Percentiles rank a stretch among this genome's conserved stretches.
Conservation (phyloP, 2,113 vertebrate genomes). For the Siniperca knerii region DNA sequence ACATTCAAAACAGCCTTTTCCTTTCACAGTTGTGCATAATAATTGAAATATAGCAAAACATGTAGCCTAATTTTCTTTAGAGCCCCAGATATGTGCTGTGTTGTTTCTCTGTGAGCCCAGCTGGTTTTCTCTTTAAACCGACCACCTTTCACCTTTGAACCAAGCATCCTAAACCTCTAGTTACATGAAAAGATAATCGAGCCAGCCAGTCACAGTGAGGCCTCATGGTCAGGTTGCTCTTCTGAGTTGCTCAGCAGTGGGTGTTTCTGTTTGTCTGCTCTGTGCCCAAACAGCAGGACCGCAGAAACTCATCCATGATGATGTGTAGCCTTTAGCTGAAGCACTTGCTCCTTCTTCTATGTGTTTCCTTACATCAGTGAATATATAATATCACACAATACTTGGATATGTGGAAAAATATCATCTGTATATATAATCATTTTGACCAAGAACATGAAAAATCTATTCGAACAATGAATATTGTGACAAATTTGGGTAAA, state of each 20-base stretch:
- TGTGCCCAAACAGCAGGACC: neutral
- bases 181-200: no score
- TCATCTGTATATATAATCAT: neutral
- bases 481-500: neutral
- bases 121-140: no score
- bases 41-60: neutral
- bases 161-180: no score
- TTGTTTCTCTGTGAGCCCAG: no score
- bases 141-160: no score
- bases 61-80: neutral
- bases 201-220: neutral
- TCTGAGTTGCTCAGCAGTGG: neutral
- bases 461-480: neutral
- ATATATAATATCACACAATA: neutral
- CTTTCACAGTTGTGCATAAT: neutral
- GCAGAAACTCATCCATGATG: neutral
- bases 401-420: neutral
- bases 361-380: neutral
- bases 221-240: neutral
- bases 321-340: neutral
- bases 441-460: neutral
- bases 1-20: neutral
- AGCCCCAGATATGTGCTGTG: neutral
- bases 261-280: neutral
- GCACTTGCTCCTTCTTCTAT: neutral